A percentile compares a stretch with the other conserved stretches of the same genome.
These are phyloP conservation scores for Gasteruption jaculator DNA, from an alignment of 2,888 invertebrate species.

Conservation along the genomic window DNA sequence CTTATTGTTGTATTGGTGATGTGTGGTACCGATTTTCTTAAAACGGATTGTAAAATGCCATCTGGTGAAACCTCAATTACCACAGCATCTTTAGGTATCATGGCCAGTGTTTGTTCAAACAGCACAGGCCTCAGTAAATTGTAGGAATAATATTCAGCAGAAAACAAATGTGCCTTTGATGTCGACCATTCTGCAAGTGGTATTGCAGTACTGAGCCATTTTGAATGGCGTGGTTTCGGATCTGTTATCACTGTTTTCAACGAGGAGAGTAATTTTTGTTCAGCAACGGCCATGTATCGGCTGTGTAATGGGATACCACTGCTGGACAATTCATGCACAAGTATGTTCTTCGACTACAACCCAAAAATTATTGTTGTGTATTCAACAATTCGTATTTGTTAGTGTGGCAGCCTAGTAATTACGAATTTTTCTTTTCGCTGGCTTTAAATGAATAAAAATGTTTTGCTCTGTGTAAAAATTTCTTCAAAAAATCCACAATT, in stretches of 20 bases:
- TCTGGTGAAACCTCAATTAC: constrained; percentile 89
- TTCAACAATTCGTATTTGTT: too few species aligned
- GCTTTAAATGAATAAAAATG: too few species aligned
- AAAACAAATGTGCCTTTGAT: constrained; percentile 62
- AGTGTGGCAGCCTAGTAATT: too few species aligned
- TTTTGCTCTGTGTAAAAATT: too few species aligned
- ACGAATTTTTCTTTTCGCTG: too few species aligned
- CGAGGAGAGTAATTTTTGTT: constrained; percentile 63
- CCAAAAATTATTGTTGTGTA: too few species aligned
- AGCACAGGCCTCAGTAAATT: constrained; percentile 67
- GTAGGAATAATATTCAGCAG: constrained; percentile 86
- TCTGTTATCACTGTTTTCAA: constrained; percentile 62
- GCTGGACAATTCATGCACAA: constrained; percentile 79
- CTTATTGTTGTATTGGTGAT: constrained; percentile 74
- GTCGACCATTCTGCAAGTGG: constrained; percentile 69
- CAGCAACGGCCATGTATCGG: constrained; percentile 71
- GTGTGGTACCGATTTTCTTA: constrained; percentile 70
- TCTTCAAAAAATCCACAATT: too few species aligned
- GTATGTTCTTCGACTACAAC: constrained; percentile 67
- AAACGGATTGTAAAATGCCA: constrained; percentile 80
- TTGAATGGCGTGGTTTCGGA: constrained; percentile 64
- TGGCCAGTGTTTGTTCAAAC: constrained; percentile 77
- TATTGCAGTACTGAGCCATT: constrained; percentile 85
- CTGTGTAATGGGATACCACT: constrained; percentile 90
- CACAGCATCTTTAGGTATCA: constrained; percentile 78